Percentiles rank a stretch among this genome's conserved stretches.
Conservation (phyloP, 64 coral and sea anemone genomes). For the Pocillopora verrucosa region DNA sequence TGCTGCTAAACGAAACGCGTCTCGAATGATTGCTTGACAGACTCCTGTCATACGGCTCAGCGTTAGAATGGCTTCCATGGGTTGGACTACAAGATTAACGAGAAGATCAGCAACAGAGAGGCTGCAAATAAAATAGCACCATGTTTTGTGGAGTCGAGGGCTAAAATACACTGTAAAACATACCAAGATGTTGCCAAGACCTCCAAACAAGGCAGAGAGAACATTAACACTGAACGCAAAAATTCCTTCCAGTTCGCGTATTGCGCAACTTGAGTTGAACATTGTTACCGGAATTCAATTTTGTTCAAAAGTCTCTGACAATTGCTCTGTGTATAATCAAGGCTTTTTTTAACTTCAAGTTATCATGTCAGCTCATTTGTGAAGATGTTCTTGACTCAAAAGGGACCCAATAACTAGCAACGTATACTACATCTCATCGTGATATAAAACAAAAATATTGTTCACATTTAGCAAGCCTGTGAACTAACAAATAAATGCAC, state of each 20-base stretch:
- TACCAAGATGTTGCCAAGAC: conserved; percentile 48
- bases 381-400: neutral
- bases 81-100: conserved; percentile 52
- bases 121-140: conserved; percentile 59
- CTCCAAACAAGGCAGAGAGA: conserved; percentile 28
- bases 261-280: conserved; percentile 22
- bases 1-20: conserved; percentile 54
- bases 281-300: neutral
- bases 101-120: conserved; percentile 58
- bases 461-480: neutral
- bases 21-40: conserved; percentile 33
- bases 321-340: neutral
- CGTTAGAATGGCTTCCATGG: conserved; percentile 47
- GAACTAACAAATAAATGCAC: neutral
- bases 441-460: neutral
- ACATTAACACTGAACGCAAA: conserved; percentile 42
- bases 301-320: neutral
- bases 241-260: conserved; percentile 11
- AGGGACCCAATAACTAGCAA: neutral
- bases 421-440: too few species aligned
- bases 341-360: neutral
- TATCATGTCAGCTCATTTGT: neutral
- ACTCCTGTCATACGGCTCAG: conserved; percentile 11
- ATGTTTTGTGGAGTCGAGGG: conserved; percentile 28
- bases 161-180: conserved; percentile 41